phyloP scores from a whole-genome alignment of 1,140 invertebrate species.

The Brachionus sp. region DNA sequence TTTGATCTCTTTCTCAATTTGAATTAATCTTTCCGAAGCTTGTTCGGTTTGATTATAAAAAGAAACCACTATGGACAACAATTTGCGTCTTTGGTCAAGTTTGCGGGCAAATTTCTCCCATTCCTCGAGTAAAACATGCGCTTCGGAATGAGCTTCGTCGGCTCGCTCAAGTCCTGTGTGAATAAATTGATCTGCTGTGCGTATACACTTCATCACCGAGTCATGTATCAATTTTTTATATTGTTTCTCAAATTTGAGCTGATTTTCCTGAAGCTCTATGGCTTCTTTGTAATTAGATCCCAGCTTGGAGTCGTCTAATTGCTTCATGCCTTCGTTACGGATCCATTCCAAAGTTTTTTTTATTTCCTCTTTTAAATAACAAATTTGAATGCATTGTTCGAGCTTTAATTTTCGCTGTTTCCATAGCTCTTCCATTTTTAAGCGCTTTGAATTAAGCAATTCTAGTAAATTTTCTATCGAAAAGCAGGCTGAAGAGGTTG shows the following conservation, averaged over 20 bases:
- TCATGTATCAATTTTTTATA: constrained; percentile 68
- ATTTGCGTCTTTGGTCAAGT: constrained; percentile 68
- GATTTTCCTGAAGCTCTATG: constrained; percentile 68
- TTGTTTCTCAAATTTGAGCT: constrained; percentile 69
- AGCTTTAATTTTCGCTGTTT: constrained; percentile 64
- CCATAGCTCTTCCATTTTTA: constrained; percentile 71
- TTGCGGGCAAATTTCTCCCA: constrained; percentile 72
- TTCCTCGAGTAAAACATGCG: constrained; percentile 70
- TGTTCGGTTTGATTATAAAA: constrained; percentile 72
- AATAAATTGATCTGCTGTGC: constrained; percentile 72
- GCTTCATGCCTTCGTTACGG: constrained; percentile 53
- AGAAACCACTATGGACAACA: constrained; percentile 68
- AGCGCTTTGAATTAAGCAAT: constrained; percentile 72
- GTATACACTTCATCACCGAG: constrained; percentile 70
- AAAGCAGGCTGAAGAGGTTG: constrained; percentile 60
- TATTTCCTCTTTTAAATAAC: constrained; percentile 70
- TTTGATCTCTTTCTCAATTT: constrained; percentile 41
- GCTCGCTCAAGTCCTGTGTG: constrained; percentile 70
- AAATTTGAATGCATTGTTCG: constrained; percentile 73
- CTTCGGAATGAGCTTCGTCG: constrained; percentile 63
- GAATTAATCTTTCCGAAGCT: constrained; percentile 49
- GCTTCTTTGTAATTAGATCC: constrained; percentile 69
- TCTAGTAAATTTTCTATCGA: constrained; percentile 60
- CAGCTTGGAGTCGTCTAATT: constrained; percentile 57
- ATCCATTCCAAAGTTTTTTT: constrained; percentile 63